phyloP scores from a whole-genome alignment of 2,888 invertebrate species.

The Galerucella pusilla region DNA sequence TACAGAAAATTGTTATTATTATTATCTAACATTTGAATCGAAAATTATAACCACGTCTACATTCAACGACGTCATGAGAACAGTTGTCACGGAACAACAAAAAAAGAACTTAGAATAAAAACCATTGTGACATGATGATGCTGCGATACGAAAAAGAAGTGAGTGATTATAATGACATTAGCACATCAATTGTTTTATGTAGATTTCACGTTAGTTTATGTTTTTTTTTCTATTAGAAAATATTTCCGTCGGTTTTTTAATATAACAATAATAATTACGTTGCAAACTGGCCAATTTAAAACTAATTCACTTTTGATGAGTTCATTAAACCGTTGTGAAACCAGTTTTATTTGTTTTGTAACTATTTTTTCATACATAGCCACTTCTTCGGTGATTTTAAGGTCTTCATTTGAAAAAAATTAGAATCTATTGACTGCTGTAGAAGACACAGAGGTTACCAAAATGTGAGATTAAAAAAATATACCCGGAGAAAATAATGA shows the following conservation, averaged over 20 bases:
- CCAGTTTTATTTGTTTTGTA: no score
- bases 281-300: slow-evolving; percentile 1
- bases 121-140: slow-evolving; percentile 1
- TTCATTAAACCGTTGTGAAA: not conserved
- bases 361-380: no score
- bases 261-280: not conserved
- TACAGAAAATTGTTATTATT: slow-evolving; percentile 32
- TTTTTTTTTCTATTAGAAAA: not conserved
- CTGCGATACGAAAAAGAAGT: slow-evolving; percentile 4
- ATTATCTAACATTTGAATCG: slow-evolving; percentile 28
- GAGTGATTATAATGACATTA: slow-evolving; percentile 30
- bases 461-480: no score
- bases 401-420: no score
- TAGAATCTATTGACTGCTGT: no score
- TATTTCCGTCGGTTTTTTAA: not conserved
- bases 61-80: slow-evolving; percentile 17
- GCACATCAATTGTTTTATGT: slow-evolving; percentile 17
- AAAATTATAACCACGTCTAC: slow-evolving; percentile 22
- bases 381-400: no score
- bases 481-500: no score
- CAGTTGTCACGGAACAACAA: slow-evolving; percentile 12
- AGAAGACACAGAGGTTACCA: no score
- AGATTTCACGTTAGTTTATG: not conserved
- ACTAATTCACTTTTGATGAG: not conserved
- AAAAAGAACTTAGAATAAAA: slow-evolving; percentile 1